These are phyloP conservation scores for Heliangelus exortis DNA, from an alignment of 2,797 vertebrate species.

Conservation along the genomic window DNA sequence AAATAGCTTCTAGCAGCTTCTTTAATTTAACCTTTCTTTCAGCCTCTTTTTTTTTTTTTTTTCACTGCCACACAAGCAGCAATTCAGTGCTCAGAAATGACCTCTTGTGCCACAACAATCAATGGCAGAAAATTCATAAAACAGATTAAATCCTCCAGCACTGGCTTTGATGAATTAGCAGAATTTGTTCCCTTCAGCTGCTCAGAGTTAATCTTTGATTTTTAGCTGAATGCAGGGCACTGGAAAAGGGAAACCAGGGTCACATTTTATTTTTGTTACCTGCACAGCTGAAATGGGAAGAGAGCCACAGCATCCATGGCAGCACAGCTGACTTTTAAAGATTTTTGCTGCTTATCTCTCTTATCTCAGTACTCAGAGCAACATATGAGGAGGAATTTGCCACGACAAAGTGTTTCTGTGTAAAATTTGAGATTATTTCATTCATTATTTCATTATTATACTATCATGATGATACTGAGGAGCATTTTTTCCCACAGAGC, in stretches of 20 bases:
- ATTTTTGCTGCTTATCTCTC: background rate
- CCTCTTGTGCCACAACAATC: conserved; percentile 16
- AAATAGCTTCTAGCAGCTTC: conserved; percentile 50
- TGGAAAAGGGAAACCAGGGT: background rate
- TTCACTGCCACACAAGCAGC: conserved; percentile 35
- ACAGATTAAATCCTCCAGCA: background rate
- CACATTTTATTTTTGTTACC: rapidly evolving
- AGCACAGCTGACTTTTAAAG: background rate
- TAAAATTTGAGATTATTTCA: background rate
- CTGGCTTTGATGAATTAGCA: background rate
- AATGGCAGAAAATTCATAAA: conserved; percentile 16
- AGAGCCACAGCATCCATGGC: background rate
- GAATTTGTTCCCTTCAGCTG: background rate
- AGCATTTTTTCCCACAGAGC: background rate
- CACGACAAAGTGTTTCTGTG: background rate
- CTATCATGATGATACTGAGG: background rate
- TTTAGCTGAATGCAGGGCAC: background rate
- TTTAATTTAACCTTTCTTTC: conserved; percentile 58
- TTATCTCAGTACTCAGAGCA: background rate
- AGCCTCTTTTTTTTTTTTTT: background rate
- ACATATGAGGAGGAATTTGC: background rate
- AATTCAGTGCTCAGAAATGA: conserved; percentile 55
- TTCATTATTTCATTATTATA: background rate
- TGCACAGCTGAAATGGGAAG: background rate
- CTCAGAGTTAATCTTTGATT: conserved; percentile 18